Percentiles rank a stretch among this genome's conserved stretches.
Conservation (phyloP, 2,113 vertebrate genomes). For the Corapipo altera region DNA sequence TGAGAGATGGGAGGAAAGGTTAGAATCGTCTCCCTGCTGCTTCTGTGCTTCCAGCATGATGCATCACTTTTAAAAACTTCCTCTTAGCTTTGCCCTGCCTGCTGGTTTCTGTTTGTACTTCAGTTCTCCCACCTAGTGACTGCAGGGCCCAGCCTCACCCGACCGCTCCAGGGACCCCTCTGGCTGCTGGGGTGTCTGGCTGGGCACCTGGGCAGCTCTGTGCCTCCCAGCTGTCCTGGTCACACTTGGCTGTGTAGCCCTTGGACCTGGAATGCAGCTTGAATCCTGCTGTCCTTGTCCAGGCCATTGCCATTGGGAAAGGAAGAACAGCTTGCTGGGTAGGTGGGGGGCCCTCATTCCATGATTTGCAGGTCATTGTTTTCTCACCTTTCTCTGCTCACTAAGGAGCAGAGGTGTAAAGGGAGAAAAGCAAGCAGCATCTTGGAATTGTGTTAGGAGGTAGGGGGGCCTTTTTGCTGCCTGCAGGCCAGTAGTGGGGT, state of each 20-base stretch:
- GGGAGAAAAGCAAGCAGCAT: not conserved
- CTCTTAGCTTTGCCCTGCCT: not conserved
- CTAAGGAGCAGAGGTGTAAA: accelerated
- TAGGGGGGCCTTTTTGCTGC: not conserved
- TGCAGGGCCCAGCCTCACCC: accelerated
- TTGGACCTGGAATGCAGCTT: not conserved
- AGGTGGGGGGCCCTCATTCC: not conserved
- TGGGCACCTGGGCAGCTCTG: accelerated
- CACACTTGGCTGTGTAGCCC: not conserved
- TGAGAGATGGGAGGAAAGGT: not conserved
- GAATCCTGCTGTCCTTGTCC: not conserved
- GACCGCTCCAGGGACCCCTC: not conserved
- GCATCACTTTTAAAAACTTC: not conserved
- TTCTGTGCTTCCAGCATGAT: not conserved
- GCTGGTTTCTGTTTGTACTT: not conserved
- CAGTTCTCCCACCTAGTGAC: not conserved
- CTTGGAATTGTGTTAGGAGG: accelerated
- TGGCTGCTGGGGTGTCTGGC: not conserved
- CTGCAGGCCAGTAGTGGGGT: accelerated
- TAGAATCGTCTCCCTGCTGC: not conserved
- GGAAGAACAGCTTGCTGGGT: not conserved
- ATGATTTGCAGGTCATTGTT: not conserved
- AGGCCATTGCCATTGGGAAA: not conserved
- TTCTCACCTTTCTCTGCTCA: not conserved
- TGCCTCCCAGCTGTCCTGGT: not conserved